Evolutionary conservation across 2,113 vertebrate genomes (phyloP), one percentile per base, ranked within the genome.

Genomic region (Nansenia antarctica): DNA sequence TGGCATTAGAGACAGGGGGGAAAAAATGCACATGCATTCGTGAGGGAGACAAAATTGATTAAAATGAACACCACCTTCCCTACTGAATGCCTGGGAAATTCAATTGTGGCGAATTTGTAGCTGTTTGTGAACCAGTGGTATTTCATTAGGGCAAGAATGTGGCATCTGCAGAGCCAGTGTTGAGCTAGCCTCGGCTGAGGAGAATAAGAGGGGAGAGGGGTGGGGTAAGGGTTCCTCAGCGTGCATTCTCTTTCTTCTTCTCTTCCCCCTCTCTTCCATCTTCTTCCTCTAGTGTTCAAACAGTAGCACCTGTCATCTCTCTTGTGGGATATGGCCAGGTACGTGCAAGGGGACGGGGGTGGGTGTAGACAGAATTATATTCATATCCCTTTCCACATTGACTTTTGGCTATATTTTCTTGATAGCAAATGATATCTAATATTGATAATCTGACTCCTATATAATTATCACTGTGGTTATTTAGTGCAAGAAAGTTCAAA

Each of bases 1-100:
- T 65, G 65, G 34, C 53, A 74, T 80, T 79, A 74, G 70, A 35
- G 37, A 70, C 73, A 47, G 53, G 29, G 65, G n/a, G 57, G 3
- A 78, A 73, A 67, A 69, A 73, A 65, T 66, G 45, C 53, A 22
- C 12, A 45, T 30, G 61, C 67, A 71, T 74, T 35, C n/a, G 69
- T 37, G 61, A 65, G 42, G n/a, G 58, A 62, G 57, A 63, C 64
- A 73, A 69, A 74, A 71, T 35, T 61, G 34, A 75, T 76, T 72
- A 74, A 54, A 72, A 80, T 55, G n/a, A 76, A 65, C 60, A 67
- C 37, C 42, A 2, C 49, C 31, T 49, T 73, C 24, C 53, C 66
- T 54, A 59, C 62, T 49, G 32, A 65, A 45, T 27, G 24, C 32
- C 18, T 14, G 27, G 6, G 47, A 58, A 76, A 67, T 67, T 62